Evolutionary conservation across 1,140 invertebrate species (phyloP).

Genomic region (Trichonephila clavipes): DNA sequence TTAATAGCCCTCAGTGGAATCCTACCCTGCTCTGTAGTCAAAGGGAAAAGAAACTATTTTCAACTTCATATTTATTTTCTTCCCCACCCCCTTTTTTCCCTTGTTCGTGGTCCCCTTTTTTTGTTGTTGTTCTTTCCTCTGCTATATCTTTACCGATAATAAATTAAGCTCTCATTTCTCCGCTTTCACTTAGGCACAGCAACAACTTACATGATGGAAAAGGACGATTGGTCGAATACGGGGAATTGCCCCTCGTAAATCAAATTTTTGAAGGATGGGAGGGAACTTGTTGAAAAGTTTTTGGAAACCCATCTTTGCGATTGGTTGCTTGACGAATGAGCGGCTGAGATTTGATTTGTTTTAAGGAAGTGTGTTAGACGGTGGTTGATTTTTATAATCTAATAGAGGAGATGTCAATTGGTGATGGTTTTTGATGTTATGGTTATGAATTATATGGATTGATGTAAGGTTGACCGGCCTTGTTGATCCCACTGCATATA

Average conservation of each 20-base stretch:
- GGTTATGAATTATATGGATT: not conserved
- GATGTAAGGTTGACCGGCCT: not conserved
- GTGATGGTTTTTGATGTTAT: not conserved
- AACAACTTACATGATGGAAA: slow-evolving; percentile 38
- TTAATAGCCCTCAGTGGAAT: slow-evolving; percentile 51
- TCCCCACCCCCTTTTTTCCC: not conserved
- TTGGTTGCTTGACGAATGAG: slow-evolving; percentile 1
- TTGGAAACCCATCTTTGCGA: not conserved
- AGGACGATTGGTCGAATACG: slow-evolving; percentile 45
- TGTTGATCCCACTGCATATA: not conserved
- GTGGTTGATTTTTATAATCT: slow-evolving; percentile 4
- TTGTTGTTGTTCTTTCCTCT: not conserved
- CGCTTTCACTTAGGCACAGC: slow-evolving; percentile 40
- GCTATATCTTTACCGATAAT: slow-evolving; percentile 3
- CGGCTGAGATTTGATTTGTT: not conserved
- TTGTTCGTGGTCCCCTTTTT: not conserved
- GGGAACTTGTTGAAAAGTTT: slow-evolving; percentile 48
- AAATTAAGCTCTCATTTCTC: slow-evolving; percentile 66
- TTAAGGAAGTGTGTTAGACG: not conserved
- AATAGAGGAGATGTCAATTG: not conserved
- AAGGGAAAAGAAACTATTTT: slow-evolving; percentile 40
- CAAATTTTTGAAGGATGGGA: slow-evolving; percentile 1
- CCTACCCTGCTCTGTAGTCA: slow-evolving; percentile 5
- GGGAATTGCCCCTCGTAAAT: slow-evolving; percentile 48
- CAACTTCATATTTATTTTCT: slow-evolving; percentile 39